Evolutionary conservation across 2,797 vertebrate species (phyloP).

Genomic region (Atherinosoma microstoma): DNA sequence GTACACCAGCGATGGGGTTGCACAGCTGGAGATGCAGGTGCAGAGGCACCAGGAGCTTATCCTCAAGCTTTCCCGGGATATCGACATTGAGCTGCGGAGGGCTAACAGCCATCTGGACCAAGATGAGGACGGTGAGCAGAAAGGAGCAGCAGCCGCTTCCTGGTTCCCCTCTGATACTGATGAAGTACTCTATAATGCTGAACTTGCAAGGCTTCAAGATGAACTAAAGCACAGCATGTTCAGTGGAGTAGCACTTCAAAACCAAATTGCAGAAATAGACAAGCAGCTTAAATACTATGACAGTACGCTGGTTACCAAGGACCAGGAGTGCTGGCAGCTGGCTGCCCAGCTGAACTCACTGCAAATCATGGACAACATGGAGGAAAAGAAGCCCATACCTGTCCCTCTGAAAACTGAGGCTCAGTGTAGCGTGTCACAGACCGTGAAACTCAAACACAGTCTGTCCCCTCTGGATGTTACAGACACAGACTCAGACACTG

Average conservation of each 20-base stretch:
- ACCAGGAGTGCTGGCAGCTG: slow-evolving; percentile 91
- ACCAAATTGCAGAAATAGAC: slow-evolving; percentile 86
- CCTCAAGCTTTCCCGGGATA: slow-evolving; percentile 87
- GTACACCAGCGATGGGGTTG: slow-evolving; percentile 80
- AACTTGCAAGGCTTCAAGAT: slow-evolving; percentile 81
- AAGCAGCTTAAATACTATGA: slow-evolving; percentile 87
- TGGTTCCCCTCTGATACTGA: slow-evolving; percentile 45
- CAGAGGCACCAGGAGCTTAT: slow-evolving; percentile 87
- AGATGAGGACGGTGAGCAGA: slow-evolving; percentile 40
- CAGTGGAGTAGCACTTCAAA: slow-evolving; percentile 87
- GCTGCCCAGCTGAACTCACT: slow-evolving; percentile 86
- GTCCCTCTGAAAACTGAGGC: slow-evolving; percentile 65
- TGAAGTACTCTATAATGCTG: slow-evolving; percentile 51
- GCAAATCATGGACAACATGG: slow-evolving; percentile 73
- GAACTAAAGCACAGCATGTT: slow-evolving; percentile 89
- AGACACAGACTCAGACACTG: slow-evolving; percentile 98
- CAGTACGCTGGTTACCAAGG: slow-evolving; percentile 85
- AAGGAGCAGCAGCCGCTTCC: slow-evolving; percentile 59
- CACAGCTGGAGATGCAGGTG: slow-evolving; percentile 87
- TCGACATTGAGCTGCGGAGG: slow-evolving; percentile 86
- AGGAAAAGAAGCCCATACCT: slow-evolving; percentile 57
- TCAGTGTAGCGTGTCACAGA: slow-evolving; percentile 61
- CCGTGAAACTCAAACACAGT: slow-evolving; percentile 78
- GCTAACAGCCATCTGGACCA: slow-evolving; percentile 30
- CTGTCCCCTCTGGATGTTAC: slow-evolving; percentile 84